These are phyloP conservation scores for Protonemura montana DNA, from an alignment of 2,888 invertebrate genomes.

Conservation along the genomic window DNA sequence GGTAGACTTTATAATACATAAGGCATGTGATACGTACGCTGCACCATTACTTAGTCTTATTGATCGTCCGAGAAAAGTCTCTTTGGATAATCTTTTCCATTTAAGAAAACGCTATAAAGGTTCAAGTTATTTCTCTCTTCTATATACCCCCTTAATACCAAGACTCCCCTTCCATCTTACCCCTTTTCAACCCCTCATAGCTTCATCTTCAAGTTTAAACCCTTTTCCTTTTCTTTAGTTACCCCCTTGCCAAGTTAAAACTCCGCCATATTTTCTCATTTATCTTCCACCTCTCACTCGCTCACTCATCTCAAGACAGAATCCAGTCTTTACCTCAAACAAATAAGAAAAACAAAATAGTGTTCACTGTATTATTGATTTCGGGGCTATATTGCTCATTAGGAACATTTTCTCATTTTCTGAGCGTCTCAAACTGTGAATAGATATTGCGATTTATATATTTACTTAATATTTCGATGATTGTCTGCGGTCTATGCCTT, in stretches of 20 bases:
- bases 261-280: constrained; percentile 40
- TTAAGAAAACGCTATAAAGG: constrained; percentile 49
- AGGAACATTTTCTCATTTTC: constrained; percentile 13
- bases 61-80: constrained; percentile 41
- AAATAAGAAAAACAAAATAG: constrained; percentile 38
- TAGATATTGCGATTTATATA: constrained; percentile 26
- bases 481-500: not conserved
- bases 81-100: constrained; percentile 50
- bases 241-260: constrained; percentile 42
- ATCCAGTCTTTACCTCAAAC: constrained; percentile 28
- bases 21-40: constrained; percentile 41
- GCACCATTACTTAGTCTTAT: constrained; percentile 39
- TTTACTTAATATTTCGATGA: constrained; percentile 19
- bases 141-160: constrained; percentile 25
- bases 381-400: constrained; percentile 41
- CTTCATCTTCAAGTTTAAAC: constrained; percentile 47
- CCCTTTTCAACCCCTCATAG: constrained; percentile 36
- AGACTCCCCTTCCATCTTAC: constrained; percentile 19
- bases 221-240: constrained; percentile 47
- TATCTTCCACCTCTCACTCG: constrained; percentile 40
- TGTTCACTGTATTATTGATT: constrained; percentile 32
- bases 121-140: constrained; percentile 44
- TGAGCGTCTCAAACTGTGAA: not conserved
- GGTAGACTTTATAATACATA: constrained; percentile 34
- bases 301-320: constrained; percentile 26